A percentile compares a stretch with the other conserved stretches of the same genome.
Conservation (phyloP, 2,888 invertebrate species). For the Ashinkailepas kermadecensis region DNA sequence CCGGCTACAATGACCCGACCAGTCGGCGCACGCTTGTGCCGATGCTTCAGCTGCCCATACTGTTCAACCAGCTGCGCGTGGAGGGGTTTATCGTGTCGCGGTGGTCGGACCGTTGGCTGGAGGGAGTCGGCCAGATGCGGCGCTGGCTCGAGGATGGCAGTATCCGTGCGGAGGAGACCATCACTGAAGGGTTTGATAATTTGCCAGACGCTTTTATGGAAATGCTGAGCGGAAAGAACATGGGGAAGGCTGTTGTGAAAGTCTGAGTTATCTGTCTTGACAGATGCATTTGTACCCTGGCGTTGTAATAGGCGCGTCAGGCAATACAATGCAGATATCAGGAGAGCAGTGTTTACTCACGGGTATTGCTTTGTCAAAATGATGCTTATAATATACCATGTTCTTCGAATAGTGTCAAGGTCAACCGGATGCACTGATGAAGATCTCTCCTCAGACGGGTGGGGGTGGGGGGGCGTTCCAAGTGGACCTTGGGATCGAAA, state of each 20-base stretch:
- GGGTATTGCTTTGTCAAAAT: no score
- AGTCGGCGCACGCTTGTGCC: constrained; percentile 15
- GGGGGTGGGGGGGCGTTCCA: no score
- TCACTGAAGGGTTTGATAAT: constrained; percentile 18
- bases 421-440: no score
- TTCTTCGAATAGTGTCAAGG: no score
- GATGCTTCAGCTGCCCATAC: constrained; percentile 38
- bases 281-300: no score
- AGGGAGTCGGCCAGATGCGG: constrained; percentile 57
- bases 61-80: constrained; percentile 53
- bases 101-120: constrained; percentile 54
- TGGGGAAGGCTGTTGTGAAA: not conserved
- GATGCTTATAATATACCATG: no score
- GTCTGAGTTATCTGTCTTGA: not conserved
- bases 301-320: no score
- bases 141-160: constrained; percentile 58
- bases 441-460: no score
- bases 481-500: no score
- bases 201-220: constrained; percentile 18
- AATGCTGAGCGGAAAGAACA: not conserved
- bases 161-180: constrained; percentile 54
- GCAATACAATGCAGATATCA: no score
- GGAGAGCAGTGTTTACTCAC: no score
- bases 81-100: constrained; percentile 54
- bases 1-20: constrained; percentile 52